Evolutionary conservation across 2,797 vertebrate species (phyloP), one percentile per base, ranked within the genome.

Genomic region (Microctenopoma steveboyesi): DNA sequence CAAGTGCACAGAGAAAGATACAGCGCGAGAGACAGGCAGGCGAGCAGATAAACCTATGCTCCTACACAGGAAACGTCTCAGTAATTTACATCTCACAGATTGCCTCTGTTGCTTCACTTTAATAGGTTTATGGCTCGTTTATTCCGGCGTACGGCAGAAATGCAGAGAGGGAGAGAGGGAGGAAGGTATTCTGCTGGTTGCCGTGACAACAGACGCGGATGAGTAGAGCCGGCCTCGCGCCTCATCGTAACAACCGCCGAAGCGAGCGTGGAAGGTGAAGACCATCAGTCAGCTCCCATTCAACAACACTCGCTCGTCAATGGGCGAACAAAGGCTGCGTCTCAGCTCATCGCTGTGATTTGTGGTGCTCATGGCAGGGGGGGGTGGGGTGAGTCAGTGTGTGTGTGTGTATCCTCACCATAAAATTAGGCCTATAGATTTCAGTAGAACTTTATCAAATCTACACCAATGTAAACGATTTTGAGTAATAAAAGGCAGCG

Each of bases 141-240:
- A 73, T 46, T 71, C 27, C 56, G 16, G 68, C 13, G 33, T 35
- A 42, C 12, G 8, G 18, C 43, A 39, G 49, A 67, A 33, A 39
- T 8, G 43, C 37, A n/a, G 51, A 37, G 33, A 43, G 6, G 33
- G 45, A 12, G 47, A 48, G 35, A 37, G 39, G 45, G 53, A 61
- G 45, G 33, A 61, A 12, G 73, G 37, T 72, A 89, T 85, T 88
- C 83, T 81, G 42, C 39, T 4, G 42, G 92, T 94, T 91, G 77
- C 92, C 86, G 60, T 83, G 92, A 90, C 92, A 89, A 93, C 91
- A 77, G 85, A 88, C 59, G 57, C 73, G 74, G 70, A 14, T 50
- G 73, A 81, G 69, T 27, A 64, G 56, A 74, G 76, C 49, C 13
- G 1, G 54, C 55, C 72, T 83, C 47, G 28, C 78, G 72, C 75